Percentiles rank a stretch among this genome's conserved stretches.
Conservation (phyloP, 2,797 vertebrate genomes). For the Rhadinocentrus ornatus region DNA sequence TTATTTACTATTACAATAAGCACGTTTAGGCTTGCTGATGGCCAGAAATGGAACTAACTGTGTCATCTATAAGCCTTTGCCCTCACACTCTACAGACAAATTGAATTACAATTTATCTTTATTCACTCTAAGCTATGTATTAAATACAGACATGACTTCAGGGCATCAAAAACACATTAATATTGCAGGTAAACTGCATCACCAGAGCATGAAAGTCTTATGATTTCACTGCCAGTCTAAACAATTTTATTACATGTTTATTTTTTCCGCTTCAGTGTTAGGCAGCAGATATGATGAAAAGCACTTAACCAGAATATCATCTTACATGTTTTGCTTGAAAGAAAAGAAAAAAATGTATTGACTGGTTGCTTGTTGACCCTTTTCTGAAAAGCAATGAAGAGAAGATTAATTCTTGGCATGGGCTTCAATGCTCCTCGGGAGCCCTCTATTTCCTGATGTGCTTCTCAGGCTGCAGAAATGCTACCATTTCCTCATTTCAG, state of each 20-base stretch:
- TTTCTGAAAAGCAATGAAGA: slow-evolving; percentile 52
- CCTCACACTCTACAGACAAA: neutral
- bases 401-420: slow-evolving; percentile 48
- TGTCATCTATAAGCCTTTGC: neutral
- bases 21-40: neutral
- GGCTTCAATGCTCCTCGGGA: slow-evolving; percentile 39
- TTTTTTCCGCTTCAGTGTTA: slow-evolving; percentile 41
- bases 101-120: slow-evolving; percentile 4
- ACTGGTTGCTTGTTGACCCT: slow-evolving; percentile 59
- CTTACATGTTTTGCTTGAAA: slow-evolving; percentile 40
- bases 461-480: slow-evolving; percentile 62
- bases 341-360: slow-evolving; percentile 53
- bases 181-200: slow-evolving; percentile 35
- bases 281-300: slow-evolving; percentile 61
- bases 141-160: slow-evolving; percentile 14
- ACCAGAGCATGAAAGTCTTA: slow-evolving; percentile 22
- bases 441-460: slow-evolving; percentile 52
- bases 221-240: slow-evolving; percentile 43
- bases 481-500: slow-evolving; percentile 70
- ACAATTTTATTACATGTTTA: slow-evolving; percentile 42
- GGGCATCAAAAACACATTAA: slow-evolving; percentile 24
- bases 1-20: neutral
- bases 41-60: neutral
- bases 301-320: slow-evolving; percentile 50
- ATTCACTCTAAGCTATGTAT: slow-evolving; percentile 8